Base-by-base conservation (phyloP, 2,113 vertebrate genomes). In the Limanda limanda region DNA sequence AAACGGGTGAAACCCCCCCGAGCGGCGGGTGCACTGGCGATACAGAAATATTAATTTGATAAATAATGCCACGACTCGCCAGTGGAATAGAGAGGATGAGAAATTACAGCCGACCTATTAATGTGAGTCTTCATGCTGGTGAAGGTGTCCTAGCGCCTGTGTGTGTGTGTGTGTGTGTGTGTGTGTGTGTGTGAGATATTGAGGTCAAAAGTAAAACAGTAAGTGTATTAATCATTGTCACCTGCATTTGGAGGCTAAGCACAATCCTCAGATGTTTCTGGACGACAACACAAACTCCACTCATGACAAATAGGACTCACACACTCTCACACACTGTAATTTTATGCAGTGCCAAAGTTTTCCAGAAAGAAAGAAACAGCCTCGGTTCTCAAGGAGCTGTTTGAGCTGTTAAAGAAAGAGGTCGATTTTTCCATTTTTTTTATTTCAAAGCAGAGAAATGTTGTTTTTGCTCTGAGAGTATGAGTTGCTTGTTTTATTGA, bases 201-300 rank as follows among this genome's bases (percentile, higher is more conserved):
- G 66, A 47, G 81, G 78, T 84, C 72, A 73, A 40, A 62, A 69
- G 64, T 76, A 55, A 83, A 79, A 59, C 48, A 70, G 64, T 23
- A 57, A 80, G 74, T 70, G n/a, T 68, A 87, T 88, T 68, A 55
- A 79, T 86, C 81, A 81, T 9, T 60, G 82, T 85, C 82, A 71
- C 42, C 72, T 60, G 48, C 25, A 1, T 74, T 20, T 9, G 71
- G 68, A 82, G 70, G 71, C 75, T 66, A 55, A 73, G 12, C 75
- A 42, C 58, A 66, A 74, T 15, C 68, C 52, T 14, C n/a, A 72
- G 55, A 76, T 88, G 82, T 85, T 83, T 45, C 48, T 5, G 48
- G 5, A 48, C 42, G 69, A 74, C 71, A 60, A 42, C 75, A 82
- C 78, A 58, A 71, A 74, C 64, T 57, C 42, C 68, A 58, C 67